A percentile compares a stretch with the other conserved stretches of the same genome.
These are phyloP conservation scores for Eclectus roratus DNA, from an alignment of 2,113 vertebrate species.

Conservation along the genomic window DNA sequence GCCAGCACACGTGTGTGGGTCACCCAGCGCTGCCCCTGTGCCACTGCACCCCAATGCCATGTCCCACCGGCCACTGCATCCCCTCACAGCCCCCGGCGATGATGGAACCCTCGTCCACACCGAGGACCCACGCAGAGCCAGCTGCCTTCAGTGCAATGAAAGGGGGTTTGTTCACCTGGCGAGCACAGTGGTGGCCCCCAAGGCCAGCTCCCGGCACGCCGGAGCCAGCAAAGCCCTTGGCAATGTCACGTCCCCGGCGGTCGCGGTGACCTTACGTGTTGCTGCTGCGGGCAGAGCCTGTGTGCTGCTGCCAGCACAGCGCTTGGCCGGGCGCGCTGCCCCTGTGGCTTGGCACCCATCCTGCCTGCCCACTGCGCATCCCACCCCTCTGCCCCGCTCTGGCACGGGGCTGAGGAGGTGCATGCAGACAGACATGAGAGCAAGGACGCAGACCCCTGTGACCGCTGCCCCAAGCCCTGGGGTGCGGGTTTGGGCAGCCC, in stretches of 20 bases:
- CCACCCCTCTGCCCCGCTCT: neutral
- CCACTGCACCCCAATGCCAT: fast-evolving
- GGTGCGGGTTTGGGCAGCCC: neutral
- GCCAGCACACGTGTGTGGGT: neutral
- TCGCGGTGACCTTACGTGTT: neutral
- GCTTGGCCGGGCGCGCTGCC: neutral
- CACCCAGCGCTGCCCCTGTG: fast-evolving
- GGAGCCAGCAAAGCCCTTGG: neutral
- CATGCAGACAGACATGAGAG: neutral
- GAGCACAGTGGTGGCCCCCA: fast-evolving
- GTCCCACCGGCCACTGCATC: fast-evolving
- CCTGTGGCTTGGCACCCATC: neutral
- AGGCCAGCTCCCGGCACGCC: neutral
- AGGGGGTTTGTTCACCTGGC: neutral
- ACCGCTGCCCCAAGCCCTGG: fast-evolving
- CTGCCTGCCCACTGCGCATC: neutral
- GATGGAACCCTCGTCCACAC: neutral
- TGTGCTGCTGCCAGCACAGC: neutral
- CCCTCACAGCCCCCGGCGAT: neutral
- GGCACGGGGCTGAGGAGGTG: neutral
- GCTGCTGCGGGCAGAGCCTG: neutral
- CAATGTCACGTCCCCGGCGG: neutral
- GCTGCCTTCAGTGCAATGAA: neutral
- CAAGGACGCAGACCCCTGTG: neutral
- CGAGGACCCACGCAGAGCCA: neutral